Base-by-base conservation (phyloP, 2,888 invertebrate species). In the Meliscaeva auricollis region DNA sequence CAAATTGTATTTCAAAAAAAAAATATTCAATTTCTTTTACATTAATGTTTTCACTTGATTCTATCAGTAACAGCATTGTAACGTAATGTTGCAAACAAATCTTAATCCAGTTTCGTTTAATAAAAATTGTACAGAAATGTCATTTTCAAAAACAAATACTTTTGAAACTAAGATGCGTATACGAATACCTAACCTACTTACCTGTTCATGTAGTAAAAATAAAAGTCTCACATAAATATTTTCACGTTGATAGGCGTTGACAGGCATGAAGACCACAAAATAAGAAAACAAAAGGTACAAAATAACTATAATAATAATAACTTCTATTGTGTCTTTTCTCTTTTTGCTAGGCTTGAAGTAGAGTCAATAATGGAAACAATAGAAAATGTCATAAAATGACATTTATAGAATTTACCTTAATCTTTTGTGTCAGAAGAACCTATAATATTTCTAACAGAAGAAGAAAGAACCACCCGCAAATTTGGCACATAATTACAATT, bases 401-500 rank as follows among this genome's bases (percentile, higher is more conserved):
- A 76, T 69, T 76, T 76, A 68, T 66, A 30, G 76, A 72, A 82
- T 82, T 64, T 66, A 26, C 44, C 9, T 22, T 48, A 15, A 22
- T 54, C 32, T 20, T n/a, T 54, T 54, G 38, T 22, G 11, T 3
- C 8, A n/a, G 30, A 15, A 9, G 69, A 69, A 30, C 68, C 1
- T 15, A 17, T 11, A 4, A 6, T 32, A 38, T 9, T 9, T 38
- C 35, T 38, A 38, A 38, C 35, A 38, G 8, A 38, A 54, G 6
- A 54, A 69, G 46, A 69, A 30, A 52, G 15, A 62, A 60, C 76
- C 76, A 76, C 72, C 81, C 81, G 76, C 81, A 82, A 80, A 76
- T 81, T 66, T 76, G 50, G 64, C 81, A 82, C 81, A 76, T 82
- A 82, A 76, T 76, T 81, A 81, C 64, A 70, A 66, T 81, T 81